These are phyloP conservation scores for Euplagia quadripunctaria DNA, from an alignment of 2,888 invertebrate species.

Conservation along the genomic window DNA sequence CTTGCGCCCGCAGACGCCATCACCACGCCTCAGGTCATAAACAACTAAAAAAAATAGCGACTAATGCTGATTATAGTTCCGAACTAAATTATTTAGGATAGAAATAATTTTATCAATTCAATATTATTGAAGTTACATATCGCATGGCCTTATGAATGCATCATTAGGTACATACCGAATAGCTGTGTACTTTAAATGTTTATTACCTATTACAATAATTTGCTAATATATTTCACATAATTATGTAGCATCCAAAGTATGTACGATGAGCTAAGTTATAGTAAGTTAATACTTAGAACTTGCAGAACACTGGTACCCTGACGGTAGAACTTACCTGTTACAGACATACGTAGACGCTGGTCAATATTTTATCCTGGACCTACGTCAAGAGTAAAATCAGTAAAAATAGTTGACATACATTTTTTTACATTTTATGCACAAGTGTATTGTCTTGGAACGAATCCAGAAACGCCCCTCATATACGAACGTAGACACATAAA, in stretches of 20 bases:
- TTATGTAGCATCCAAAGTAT: too few species aligned
- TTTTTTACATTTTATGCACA: conserved; percentile 25
- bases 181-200: too few species aligned
- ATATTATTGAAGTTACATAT: conserved; percentile 1
- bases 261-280: too few species aligned
- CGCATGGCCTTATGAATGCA: background rate
- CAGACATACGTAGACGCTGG: too few species aligned
- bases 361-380: background rate
- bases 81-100: conserved; percentile 49
- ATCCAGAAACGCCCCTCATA: conserved; percentile 52
- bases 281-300: too few species aligned
- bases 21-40: conserved; percentile 66
- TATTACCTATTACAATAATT: too few species aligned
- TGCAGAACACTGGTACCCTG: too few species aligned
- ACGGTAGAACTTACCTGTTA: too few species aligned
- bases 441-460: conserved; percentile 40
- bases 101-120: conserved; percentile 28
- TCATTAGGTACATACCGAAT: background rate
- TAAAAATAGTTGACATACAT: background rate
- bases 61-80: conserved; percentile 31
- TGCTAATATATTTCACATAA: too few species aligned
- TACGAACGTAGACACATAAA: conserved; percentile 37
- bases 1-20: conserved; percentile 61
- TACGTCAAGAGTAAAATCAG: background rate
- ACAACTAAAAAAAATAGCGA: conserved; percentile 56